These are phyloP conservation scores for Euplexia lucipara DNA, from an alignment of 2,888 invertebrate species.

Conservation along the genomic window DNA sequence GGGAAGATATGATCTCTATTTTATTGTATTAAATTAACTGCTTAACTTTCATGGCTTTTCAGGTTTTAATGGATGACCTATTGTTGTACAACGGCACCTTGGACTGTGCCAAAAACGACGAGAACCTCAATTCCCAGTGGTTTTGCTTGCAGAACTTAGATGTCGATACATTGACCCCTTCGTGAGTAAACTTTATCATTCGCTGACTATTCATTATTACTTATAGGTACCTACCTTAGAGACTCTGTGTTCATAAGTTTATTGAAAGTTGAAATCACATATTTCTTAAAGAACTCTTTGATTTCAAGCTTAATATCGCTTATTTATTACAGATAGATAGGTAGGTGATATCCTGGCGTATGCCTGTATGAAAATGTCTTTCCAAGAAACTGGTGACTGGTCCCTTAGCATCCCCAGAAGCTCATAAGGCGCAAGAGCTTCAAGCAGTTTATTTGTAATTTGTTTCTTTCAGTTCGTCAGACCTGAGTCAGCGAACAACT, in stretches of 20 bases:
- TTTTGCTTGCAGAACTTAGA: conserved; percentile 83
- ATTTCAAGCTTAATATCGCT: too few relatives aligned
- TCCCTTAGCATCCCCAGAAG: neutral
- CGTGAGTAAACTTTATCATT: conserved; percentile 67
- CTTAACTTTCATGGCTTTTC: conserved; percentile 25
- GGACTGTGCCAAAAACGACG: conserved; percentile 82
- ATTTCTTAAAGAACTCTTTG: too few relatives aligned
- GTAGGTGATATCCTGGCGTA: too few relatives aligned
- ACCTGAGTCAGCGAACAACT: conserved; percentile 78
- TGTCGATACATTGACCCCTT: conserved; percentile 77
- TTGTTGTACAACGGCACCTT: conserved; percentile 94
- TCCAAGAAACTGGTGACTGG: too few relatives aligned
- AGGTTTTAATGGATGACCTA: conserved; percentile 96
- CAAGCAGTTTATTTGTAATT: neutral
- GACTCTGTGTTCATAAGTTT: too few relatives aligned
- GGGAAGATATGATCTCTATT: neutral
- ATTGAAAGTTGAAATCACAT: too few relatives aligned
- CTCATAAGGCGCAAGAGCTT: neutral
- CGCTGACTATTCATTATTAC: too few relatives aligned
- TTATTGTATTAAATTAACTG: neutral
- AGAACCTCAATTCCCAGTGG: conserved; percentile 80
- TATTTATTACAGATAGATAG: too few relatives aligned
- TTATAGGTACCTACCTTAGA: too few relatives aligned
- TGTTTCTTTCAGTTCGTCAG: conserved; percentile 75
- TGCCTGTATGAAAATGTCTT: too few relatives aligned